A percentile compares a stretch with the other conserved stretches of the same genome.
Evolutionary conservation across 1,140 invertebrate species (phyloP).

Genomic region (Daktulosphaira vitifoliae): DNA sequence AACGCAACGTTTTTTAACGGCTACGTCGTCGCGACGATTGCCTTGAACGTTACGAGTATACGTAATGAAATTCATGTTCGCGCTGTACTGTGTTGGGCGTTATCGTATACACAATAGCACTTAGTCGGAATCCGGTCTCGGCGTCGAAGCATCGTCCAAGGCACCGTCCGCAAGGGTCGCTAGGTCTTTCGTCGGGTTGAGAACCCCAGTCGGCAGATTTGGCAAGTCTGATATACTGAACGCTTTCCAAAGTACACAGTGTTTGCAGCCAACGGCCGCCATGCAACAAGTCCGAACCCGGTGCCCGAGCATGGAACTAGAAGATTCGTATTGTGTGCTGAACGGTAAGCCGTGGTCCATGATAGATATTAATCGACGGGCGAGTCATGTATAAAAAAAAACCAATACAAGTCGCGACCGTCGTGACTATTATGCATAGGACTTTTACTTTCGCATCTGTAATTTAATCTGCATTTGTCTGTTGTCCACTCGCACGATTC

Average conservation of each 20-base stretch:
- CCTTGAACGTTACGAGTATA: no score
- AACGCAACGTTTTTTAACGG: no score
- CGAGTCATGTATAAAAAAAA: no score
- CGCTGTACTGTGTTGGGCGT: no score
- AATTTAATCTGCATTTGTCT: no score
- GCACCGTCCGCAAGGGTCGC: slow-evolving; percentile 1
- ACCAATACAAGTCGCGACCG: no score
- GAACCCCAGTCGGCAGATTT: not conserved
- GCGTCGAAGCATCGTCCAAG: not conserved
- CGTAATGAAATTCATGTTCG: no score
- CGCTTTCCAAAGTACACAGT: not conserved
- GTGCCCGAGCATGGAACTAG: slow-evolving; percentile 2
- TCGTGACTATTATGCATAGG: no score
- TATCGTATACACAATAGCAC: no score
- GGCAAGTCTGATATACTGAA: not conserved
- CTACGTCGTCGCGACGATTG: not conserved
- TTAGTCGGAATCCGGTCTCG: slow-evolving; percentile 16
- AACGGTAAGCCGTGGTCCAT: slow-evolving; percentile 8
- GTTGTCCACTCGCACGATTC: no score
- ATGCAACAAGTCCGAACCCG: slow-evolving; percentile 23
- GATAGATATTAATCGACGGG: no score
- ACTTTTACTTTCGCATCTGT: no score
- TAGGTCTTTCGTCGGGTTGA: not conserved
- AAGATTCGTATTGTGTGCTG: slow-evolving; percentile 23
- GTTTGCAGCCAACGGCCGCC: not conserved